Evolutionary conservation across 2,113 vertebrate species (phyloP).

Genomic region (Sciurus niger): DNA sequence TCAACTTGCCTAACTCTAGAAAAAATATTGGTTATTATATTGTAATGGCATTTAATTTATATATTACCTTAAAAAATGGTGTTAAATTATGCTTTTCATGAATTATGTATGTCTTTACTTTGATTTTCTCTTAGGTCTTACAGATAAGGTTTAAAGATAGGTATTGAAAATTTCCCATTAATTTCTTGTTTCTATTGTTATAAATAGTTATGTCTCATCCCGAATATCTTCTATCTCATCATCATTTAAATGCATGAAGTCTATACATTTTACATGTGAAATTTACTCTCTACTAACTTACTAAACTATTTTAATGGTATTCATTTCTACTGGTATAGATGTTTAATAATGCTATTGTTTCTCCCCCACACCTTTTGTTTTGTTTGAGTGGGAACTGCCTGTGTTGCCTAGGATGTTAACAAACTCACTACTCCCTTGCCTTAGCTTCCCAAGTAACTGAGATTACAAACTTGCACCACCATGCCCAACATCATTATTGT

Average conservation of each 20-base stretch:
- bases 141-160: neutral
- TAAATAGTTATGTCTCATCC: neutral
- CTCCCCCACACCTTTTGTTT: too few relatives aligned
- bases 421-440: too few relatives aligned
- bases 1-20: neutral
- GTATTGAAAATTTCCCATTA: neutral
- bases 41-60: constrained; percentile 23
- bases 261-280: constrained; percentile 1
- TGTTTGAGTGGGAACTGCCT: too few relatives aligned
- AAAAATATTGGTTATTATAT: neutral
- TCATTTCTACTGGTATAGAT: neutral
- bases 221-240: constrained; percentile 14
- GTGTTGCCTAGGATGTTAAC: too few relatives aligned
- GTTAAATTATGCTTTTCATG: neutral
- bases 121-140: constrained; percentile 6
- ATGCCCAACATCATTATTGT: neutral
- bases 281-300: neutral
- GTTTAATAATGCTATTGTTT: neutral
- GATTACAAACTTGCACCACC: too few relatives aligned
- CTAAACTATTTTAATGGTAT: neutral
- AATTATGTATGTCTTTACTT: neutral
- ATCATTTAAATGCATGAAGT: neutral
- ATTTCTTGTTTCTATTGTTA: neutral
- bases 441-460: too few relatives aligned
- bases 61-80: constrained; percentile 6